Evolutionary conservation across 2,888 invertebrate genomes (phyloP).

Genomic region (Parnassius apollo): DNA sequence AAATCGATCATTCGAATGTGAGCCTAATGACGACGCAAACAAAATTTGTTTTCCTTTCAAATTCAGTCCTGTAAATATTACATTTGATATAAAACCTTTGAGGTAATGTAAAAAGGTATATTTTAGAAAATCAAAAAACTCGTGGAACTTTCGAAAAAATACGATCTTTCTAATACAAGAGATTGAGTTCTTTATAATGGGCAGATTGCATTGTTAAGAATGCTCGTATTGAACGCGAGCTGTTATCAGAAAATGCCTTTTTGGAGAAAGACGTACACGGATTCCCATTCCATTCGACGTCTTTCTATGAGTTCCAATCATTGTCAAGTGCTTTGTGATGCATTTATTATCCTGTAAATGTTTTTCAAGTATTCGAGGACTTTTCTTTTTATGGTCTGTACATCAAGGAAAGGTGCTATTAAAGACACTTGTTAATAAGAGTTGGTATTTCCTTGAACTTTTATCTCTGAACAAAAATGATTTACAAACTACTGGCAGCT

Average conservation of each 20-base stretch:
- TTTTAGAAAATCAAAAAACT: conserved; percentile 35
- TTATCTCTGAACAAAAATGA: too few species aligned
- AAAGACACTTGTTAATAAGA: not conserved
- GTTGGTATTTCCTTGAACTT: too few species aligned
- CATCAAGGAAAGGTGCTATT: not conserved
- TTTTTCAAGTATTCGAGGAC: conserved; percentile 19
- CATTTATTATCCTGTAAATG: conserved; percentile 32
- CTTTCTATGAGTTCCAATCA: conserved; percentile 40
- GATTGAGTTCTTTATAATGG: conserved; percentile 69
- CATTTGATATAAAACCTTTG: conserved; percentile 27
- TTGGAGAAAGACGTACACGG: conserved; percentile 48
- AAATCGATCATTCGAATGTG: conserved; percentile 29
- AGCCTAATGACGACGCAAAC: conserved; percentile 25
- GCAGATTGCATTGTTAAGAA: conserved; percentile 57
- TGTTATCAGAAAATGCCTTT: conserved; percentile 64
- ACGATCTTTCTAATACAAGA: conserved; percentile 59
- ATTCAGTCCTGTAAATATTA: not conserved
- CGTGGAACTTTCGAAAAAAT: conserved; percentile 35
- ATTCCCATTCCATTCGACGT: conserved; percentile 38
- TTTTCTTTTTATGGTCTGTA: conserved; percentile 6
- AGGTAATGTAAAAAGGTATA: conserved; percentile 34
- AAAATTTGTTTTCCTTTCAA: conserved; percentile 33
- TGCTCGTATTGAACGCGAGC: conserved; percentile 42
- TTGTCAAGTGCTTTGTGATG: conserved; percentile 38
- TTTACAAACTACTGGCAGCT: too few species aligned